Evolutionary conservation across 2,797 vertebrate genomes (phyloP).

Genomic region (Rhincodon typus): DNA sequence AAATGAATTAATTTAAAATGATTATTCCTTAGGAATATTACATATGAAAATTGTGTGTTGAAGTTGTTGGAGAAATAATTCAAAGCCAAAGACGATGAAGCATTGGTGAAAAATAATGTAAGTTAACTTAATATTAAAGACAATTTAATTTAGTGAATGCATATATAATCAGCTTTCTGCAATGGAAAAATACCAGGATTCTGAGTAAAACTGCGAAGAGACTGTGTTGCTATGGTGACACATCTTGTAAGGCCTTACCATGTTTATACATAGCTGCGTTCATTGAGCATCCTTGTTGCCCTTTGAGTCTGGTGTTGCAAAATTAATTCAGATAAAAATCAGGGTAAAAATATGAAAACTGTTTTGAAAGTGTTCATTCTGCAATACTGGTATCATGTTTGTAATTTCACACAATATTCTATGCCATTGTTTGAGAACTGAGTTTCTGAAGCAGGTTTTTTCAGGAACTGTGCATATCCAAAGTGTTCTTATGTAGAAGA

Average conservation of each 20-base stretch:
- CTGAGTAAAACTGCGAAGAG: conserved; percentile 17
- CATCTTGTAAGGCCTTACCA: conserved; percentile 14
- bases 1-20: conserved; percentile 27
- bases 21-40: conserved; percentile 23
- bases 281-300: background rate
- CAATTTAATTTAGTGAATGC: background rate
- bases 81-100: background rate
- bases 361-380: background rate
- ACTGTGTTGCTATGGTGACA: conserved; percentile 12
- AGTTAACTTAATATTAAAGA: conserved; percentile 1
- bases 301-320: background rate
- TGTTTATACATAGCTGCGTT: background rate
- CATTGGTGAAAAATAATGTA: background rate
- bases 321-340: background rate
- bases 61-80: conserved; percentile 11
- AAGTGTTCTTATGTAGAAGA: background rate
- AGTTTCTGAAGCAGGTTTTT: background rate
- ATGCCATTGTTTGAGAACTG: background rate
- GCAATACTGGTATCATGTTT: background rate
- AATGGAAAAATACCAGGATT: background rate
- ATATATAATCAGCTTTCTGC: background rate
- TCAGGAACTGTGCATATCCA: background rate
- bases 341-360: background rate
- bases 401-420: background rate
- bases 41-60: background rate